Evolutionary conservation across 2,797 vertebrate species (phyloP), one percentile per base, ranked within the genome.

Genomic region (Ceyx erithaca): DNA sequence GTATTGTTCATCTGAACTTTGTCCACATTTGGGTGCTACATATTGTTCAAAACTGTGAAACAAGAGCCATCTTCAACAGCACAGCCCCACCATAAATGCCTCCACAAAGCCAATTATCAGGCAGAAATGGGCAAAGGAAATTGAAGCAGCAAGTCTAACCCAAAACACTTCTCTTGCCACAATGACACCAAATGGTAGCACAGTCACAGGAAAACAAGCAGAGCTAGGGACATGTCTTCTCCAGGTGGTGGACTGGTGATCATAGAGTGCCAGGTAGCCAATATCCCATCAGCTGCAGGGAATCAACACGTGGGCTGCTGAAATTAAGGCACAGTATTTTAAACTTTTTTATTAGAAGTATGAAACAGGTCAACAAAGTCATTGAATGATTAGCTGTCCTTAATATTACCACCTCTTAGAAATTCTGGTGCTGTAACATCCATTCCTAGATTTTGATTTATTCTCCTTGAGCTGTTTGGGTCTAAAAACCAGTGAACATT

Each of bases 1-100:
- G 48, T 66, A 86, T 81, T 90, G 55, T 84, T 90, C 63, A n/a
- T 63, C 55, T 67, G 78, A 94, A 84, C 37, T 76, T 84, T 70
- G 12, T 43, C 43, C 31, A n/a, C 46, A 31, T 80, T 89, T 81
- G 31, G 7, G 68, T 76, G 25, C 48, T 66, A 69, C 46, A 20
- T 31, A 40, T 68, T 78, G 9, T 58, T 66, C 51, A 67, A 63
- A 87, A 82, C 21, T 13, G 4, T 30, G 63, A 69, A 76, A 84
- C 31, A 43, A 55, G 33, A 81, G 26, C 21, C 7, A 9, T 55
- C 17, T 81, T n/a, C 35, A 68, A 46, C 33, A 55, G 43, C 57
- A 62, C 1, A 3, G 35, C 13, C 23, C 30, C 62, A 43, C 10
- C 10, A 23, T 20, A 71, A 73, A 64, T 70, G 16, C 7, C n/a